Conservation (phyloP, 64 coral and sea anemone species). For the Porites lutea region DNA sequence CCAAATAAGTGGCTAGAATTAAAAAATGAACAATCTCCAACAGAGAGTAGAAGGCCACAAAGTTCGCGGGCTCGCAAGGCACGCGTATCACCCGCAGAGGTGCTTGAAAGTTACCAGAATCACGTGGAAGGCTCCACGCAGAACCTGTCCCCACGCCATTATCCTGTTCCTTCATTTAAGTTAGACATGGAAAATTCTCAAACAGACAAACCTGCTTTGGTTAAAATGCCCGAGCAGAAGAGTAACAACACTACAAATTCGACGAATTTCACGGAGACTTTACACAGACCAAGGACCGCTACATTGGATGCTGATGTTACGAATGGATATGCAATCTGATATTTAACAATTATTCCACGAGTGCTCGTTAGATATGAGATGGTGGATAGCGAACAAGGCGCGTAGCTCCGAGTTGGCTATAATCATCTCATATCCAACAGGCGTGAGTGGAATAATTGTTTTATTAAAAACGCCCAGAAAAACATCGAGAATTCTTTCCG, state of each 20-base stretch:
- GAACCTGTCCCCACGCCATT: not conserved
- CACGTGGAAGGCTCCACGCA: slow-evolving; percentile 11
- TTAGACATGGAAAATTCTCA: not conserved
- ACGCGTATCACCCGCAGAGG: slow-evolving; percentile 9
- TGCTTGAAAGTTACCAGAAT: slow-evolving; percentile 4
- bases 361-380: too few relatives aligned
- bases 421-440: too few relatives aligned
- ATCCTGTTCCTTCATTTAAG: slow-evolving; percentile 20
- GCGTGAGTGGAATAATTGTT: too few relatives aligned
- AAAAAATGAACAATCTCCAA: slow-evolving; percentile 8
- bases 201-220: not conserved
- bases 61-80: slow-evolving; percentile 2
- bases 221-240: not conserved
- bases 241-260: not conserved
- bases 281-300: not conserved
- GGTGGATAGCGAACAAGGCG: too few relatives aligned
- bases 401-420: too few relatives aligned
- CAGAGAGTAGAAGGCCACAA: not conserved
- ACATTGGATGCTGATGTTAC: not conserved
- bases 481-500: too few relatives aligned
- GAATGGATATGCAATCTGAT: not conserved
- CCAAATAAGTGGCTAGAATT: slow-evolving; percentile 43
- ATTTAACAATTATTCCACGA: too few relatives aligned
- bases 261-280: not conserved
- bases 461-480: too few relatives aligned